A percentile compares a stretch with the other conserved stretches of the same genome.
Evolutionary conservation across 2,797 vertebrate genomes (phyloP).

Genomic region (Podarcis siculus): DNA sequence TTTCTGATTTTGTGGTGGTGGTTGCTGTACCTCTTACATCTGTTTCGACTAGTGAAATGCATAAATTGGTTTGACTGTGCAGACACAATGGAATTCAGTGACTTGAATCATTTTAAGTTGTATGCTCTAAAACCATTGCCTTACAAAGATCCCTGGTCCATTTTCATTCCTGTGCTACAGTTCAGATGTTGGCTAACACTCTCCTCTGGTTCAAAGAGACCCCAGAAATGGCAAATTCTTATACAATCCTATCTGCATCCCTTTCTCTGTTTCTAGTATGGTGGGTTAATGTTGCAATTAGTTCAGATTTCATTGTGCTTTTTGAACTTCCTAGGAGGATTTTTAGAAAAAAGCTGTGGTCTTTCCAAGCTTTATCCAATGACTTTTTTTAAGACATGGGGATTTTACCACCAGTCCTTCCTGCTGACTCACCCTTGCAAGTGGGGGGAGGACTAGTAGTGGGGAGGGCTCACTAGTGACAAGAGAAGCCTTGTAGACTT

Average conservation of each 20-base stretch:
- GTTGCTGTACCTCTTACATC: constrained; percentile 1
- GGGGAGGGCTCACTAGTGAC: neutral
- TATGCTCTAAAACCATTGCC: neutral
- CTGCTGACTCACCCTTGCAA: neutral
- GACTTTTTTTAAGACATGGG: neutral
- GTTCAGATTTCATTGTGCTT: too few relatives aligned
- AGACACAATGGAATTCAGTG: neutral
- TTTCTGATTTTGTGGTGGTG: neutral
- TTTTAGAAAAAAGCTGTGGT: neutral
- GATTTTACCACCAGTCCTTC: neutral
- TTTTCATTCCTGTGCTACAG: neutral
- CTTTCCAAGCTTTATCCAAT: neutral
- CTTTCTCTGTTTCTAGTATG: neutral
- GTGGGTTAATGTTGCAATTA: too few relatives aligned
- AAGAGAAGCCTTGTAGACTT: neutral
- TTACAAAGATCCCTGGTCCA: neutral
- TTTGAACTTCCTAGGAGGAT: neutral
- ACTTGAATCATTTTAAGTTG: neutral
- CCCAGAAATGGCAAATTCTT: neutral
- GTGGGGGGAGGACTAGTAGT: neutral
- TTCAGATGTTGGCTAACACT: neutral
- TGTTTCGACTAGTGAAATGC: constrained; percentile 18
- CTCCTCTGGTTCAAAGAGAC: neutral
- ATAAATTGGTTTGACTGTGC: neutral
- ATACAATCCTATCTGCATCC: neutral